phyloP scores from a whole-genome alignment of 2,888 invertebrate species.

The Smittia aterrima region DNA sequence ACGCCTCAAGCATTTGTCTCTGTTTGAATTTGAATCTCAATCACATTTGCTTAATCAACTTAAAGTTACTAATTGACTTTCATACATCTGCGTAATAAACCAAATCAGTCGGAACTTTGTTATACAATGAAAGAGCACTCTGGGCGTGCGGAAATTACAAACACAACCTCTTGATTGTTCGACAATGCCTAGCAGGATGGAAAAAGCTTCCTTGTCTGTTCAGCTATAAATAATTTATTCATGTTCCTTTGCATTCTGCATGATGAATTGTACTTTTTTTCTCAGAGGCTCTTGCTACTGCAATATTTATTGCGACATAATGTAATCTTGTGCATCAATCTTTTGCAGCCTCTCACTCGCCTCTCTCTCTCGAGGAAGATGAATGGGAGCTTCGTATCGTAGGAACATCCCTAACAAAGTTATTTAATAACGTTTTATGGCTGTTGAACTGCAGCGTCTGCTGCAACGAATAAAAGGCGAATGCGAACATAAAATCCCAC shows the following conservation, averaged over 20 bases:
- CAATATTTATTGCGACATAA: constrained; percentile 4
- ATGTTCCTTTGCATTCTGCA: background rate
- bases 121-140: too few relatives aligned
- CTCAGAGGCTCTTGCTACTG: background rate
- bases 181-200: too few relatives aligned
- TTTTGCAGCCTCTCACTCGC: background rate
- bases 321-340: constrained; percentile 31
- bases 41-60: too few relatives aligned
- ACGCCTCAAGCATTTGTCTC: too few relatives aligned
- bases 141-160: too few relatives aligned
- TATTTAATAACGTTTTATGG: constrained; percentile 24
- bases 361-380: background rate
- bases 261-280: background rate
- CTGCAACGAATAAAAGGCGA: background rate
- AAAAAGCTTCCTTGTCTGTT: too few relatives aligned
- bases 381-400: background rate
- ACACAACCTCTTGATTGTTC: too few relatives aligned
- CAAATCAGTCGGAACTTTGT: too few relatives aligned
- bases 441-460: background rate
- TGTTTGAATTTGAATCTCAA: too few relatives aligned
- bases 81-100: too few relatives aligned
- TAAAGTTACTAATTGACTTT: too few relatives aligned
- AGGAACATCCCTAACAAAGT: constrained; percentile 9
- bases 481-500: background rate
- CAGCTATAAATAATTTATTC: background rate